Base-by-base conservation (phyloP, 2,888 invertebrate species). In the Aricia artaxerxes region DNA sequence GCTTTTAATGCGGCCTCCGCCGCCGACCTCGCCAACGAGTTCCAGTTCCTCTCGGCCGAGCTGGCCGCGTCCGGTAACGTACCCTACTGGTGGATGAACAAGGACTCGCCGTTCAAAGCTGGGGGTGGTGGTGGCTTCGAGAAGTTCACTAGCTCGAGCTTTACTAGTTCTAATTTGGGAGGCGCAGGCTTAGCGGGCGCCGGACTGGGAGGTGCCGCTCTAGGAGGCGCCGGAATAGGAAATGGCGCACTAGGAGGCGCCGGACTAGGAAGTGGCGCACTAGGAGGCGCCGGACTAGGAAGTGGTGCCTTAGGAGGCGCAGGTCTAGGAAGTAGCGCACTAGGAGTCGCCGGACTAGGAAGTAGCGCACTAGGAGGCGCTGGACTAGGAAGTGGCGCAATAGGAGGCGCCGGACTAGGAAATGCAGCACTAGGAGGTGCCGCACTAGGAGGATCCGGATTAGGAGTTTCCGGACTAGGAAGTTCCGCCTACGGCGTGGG, bases 81-180 rank as follows among this genome's bases (percentile, higher is more conserved):
- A 24, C 94, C 94, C 0, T 96, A 94, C 87, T 96, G 96, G 96
- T 96, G 96, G 96, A 95, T 95, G 92, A 92, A 92, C 81, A 89
- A 95, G 44, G 90, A 96, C 82, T 95, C 95, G 0, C 96, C 96
- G 0, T 95, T 96, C 86, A 95, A 95, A 83, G 91, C 90, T 4
- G 88, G 88, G 38, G 89, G 87, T 0, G 88, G 88, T 44, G 89
- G 87, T 0, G 88, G 85, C 78, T 91, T 88, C 7, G 89, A 91
- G 79, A 94, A 93, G 79, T 91, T 88, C 85, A 92, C 87, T 2
- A 69, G 69, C 79, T 88, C 90, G 3, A 87, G 89, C 31, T 90
- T 85, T 5, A 84, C 89, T 0, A 87, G 85, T 80, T 84, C 82
- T 40, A 83, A 85, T 16, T 85, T 84, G 77, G 84, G 82, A 78